Conservation (phyloP, 2,888 invertebrate genomes). For the Drosophila pseudotalamancana region DNA sequence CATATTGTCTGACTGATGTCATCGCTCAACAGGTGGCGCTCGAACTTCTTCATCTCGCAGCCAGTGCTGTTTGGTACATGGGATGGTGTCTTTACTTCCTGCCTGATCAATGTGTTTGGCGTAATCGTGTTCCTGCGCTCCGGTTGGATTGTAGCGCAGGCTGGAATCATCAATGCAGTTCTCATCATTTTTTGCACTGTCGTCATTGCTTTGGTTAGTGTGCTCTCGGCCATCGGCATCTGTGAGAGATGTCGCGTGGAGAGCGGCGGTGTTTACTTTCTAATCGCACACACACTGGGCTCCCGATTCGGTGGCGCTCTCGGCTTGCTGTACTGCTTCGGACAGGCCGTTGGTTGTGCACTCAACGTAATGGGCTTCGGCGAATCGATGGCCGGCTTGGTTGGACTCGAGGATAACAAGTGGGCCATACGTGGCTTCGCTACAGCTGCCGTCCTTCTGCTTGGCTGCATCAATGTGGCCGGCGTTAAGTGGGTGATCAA, state of each 20-base stretch:
- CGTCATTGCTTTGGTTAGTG: slow-evolving; percentile 94
- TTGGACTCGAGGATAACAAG: slow-evolving; percentile 88
- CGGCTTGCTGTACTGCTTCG: slow-evolving; percentile 97
- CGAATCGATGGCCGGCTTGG: slow-evolving; percentile 95
- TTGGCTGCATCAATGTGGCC: slow-evolving; percentile 96
- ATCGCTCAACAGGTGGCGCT: slow-evolving; percentile 92
- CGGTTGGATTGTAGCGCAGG: slow-evolving; percentile 98
- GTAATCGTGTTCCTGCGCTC: slow-evolving; percentile 98
- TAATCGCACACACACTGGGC: slow-evolving; percentile 96
- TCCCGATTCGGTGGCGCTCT: slow-evolving; percentile 96
- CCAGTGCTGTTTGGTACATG: slow-evolving; percentile 97
- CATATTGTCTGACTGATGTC: not conserved
- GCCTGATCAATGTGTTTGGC: slow-evolving; percentile 99
- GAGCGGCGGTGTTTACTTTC: slow-evolving; percentile 98
- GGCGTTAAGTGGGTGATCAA: slow-evolving; percentile 99
- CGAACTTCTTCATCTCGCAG: slow-evolving; percentile 97
- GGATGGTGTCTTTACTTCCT: slow-evolving; percentile 98
- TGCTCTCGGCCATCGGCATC: slow-evolving; percentile 97
- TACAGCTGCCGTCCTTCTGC: slow-evolving; percentile 92
- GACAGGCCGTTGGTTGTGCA: slow-evolving; percentile 98
- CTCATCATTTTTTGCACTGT: slow-evolving; percentile 94
- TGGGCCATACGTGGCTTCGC: slow-evolving; percentile 96
- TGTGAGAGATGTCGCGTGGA: slow-evolving; percentile 97
- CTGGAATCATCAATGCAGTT: slow-evolving; percentile 92
- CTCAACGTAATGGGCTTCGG: slow-evolving; percentile 98